Evolutionary conservation across 2,888 invertebrate genomes (phyloP), one percentile per base, ranked within the genome.

Genomic region (Amiota mariae): DNA sequence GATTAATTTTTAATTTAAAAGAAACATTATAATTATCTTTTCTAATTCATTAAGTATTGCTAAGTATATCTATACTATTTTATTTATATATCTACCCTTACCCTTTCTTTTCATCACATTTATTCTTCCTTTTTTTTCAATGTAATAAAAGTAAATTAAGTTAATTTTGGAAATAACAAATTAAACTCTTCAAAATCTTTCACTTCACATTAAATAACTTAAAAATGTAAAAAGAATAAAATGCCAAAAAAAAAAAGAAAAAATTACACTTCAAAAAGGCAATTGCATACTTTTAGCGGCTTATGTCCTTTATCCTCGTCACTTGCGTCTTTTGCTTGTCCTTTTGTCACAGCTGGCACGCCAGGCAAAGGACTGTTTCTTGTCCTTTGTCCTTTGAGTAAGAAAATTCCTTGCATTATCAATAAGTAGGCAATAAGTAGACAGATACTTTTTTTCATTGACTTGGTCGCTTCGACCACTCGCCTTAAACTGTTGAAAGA

Each of bases 241-340:
- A 67, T 56, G 61, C 71, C 66, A 54, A 48, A 57, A 71, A 71
- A 71, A 15, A 46, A 47, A 68, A 51, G 61, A 54, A 20, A 70
- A 36, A 36, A 36, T 36, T 36, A 36, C 36, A 57, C 59, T 59
- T 47, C 18, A 63, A 63, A n/a, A 68, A 49, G 63, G 24, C 67
- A 66, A 47, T 67, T 63, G 47, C 12, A 46, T 51, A 70, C 73
- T 54, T 76, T 77, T 79, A 77, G 75, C 74, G 85, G 81, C 81
- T 85, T 81, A 82, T 71, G 76, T 56, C 84, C 79, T 81, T 84
- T 84, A 85, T 80, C 81, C 80, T 74, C 76, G 80, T 59, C 68
- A 49, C 24, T 54, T 54, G 51, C 1, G 51, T 6, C 36, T 36
- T 36, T 36, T 36, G 36, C 36, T 36, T 36, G 36, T 36, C 36